Conservation (phyloP, 1,140 invertebrate species). For the Arctopsyche grandis region DNA sequence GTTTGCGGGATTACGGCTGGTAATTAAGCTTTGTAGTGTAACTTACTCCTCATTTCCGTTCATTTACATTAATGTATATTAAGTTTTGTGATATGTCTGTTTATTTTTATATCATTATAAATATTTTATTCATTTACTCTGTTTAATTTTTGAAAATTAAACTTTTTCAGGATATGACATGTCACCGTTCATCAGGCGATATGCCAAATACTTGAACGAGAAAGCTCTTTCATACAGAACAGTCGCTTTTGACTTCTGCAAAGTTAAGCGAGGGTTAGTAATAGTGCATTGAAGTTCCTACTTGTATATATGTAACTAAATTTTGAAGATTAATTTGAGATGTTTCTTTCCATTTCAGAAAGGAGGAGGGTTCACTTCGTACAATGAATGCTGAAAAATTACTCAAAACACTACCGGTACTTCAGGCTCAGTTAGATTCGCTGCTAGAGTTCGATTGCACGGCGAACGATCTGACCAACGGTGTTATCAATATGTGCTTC, state of each 20-base stretch:
- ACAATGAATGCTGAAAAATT: slow-evolving; percentile 98
- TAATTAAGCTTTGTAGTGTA: no score
- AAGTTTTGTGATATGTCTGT: background rate
- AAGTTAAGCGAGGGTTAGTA: slow-evolving; percentile 96
- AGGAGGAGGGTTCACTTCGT: slow-evolving; percentile 95
- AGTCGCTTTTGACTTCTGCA: slow-evolving; percentile 99
- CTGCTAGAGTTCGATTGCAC: slow-evolving; percentile 98
- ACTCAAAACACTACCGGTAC: slow-evolving; percentile 94
- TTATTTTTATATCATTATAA: background rate
- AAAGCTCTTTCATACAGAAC: slow-evolving; percentile 98
- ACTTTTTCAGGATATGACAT: slow-evolving; percentile 93
- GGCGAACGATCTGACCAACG: slow-evolving; percentile 96
- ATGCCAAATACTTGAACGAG: slow-evolving; percentile 99
- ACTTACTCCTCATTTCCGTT: no score
- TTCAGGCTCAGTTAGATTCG: slow-evolving; percentile 95
- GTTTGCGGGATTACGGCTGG: no score
- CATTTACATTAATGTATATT: background rate
- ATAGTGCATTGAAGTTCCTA: slow-evolving; percentile 21
- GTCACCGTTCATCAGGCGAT: slow-evolving; percentile 98
- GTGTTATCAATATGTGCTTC: slow-evolving; percentile 98
- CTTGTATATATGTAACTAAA: slow-evolving; percentile 1
- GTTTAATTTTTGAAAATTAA: slow-evolving; percentile 7
- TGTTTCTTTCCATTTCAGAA: slow-evolving; percentile 69
- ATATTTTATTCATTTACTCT: background rate
- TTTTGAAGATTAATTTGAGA: slow-evolving; percentile 7